Conservation (phyloP, 2,797 vertebrate species). For the Phoxinus dragarum region DNA sequence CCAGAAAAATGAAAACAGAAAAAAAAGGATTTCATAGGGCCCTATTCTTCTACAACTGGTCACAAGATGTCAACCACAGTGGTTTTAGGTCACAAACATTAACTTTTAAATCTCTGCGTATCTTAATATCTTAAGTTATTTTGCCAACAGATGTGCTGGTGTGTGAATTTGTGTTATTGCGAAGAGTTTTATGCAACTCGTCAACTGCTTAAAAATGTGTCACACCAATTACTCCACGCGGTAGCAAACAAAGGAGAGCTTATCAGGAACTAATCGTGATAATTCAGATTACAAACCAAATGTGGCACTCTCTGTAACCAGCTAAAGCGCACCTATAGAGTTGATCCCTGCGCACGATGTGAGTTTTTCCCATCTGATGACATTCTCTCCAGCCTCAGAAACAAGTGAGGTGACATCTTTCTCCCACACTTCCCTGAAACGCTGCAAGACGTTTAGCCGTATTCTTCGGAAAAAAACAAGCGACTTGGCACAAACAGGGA, state of each 20-base stretch:
- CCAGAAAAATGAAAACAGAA: no score
- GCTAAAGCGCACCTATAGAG: conserved; percentile 21
- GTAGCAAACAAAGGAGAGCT: conserved; percentile 8
- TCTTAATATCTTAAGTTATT: conserved; percentile 70
- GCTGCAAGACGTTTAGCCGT: conserved; percentile 37
- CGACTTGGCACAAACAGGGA: conserved; percentile 55
- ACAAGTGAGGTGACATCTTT: conserved; percentile 50
- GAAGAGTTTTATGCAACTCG: not conserved
- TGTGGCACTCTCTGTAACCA: conserved; percentile 2
- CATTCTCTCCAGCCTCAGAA: conserved; percentile 24
- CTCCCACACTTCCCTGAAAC: conserved; percentile 46
- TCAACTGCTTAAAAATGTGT: conserved; percentile 1
- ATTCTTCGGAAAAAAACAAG: conserved; percentile 40
- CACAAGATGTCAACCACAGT: conserved; percentile 77
- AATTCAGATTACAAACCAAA: conserved; percentile 11
- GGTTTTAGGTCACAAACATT: conserved; percentile 81
- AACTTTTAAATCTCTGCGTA: conserved; percentile 78
- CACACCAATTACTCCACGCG: not conserved
- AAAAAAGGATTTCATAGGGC: no score
- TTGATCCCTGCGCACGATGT: not conserved
- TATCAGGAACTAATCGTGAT: not conserved
- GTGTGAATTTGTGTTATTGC: conserved; percentile 60
- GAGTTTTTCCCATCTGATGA: conserved; percentile 26
- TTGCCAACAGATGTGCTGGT: conserved; percentile 76
- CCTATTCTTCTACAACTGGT: conserved; percentile 70